Base-by-base conservation (phyloP, 2,797 vertebrate species). In the Emydoidea blandingii region DNA sequence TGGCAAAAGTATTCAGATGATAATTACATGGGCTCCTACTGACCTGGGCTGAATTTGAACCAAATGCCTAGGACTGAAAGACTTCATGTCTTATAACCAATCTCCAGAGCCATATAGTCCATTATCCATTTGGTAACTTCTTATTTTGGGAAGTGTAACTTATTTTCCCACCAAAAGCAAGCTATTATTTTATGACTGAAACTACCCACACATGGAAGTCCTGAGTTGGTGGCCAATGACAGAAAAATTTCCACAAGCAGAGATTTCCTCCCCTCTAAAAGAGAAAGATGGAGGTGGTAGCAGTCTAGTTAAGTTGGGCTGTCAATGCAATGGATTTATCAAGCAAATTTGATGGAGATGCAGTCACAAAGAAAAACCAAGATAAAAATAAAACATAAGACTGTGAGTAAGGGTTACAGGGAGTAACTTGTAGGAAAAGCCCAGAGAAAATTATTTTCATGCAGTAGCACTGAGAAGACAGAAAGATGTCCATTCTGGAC, bases 1-100 rank as follows among this genome's bases (percentile, higher is more conserved):
- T 31, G 52, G 18, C 8, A 1, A 23, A 49, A 68, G 14, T 50
- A 49, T 1, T 6, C 2, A 80, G 0, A 1, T 31, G 25, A 12
- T 37, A 8, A 37, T 89, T 74, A 81, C 79, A 11, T 41, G 21
- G n/a, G 29, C 15, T 76, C 9, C 12, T 52, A 23, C 4, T 10
- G 19, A 25, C 23, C 65, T 44, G 1, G 83, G 3, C 7, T 50
- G 54, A 88, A 81, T 29, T 72, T 62, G 83, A 92, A 89, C 2
- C 27, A 12, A 29, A 8, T 41, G 47, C 27, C 50, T 83, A 85
- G 34, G 7, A 34, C 2, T 4, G 16, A 31, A 74, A 79, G 68
- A 16, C 16, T 78, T 49, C 90, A 83, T 34, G 29, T 3, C 1
- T 2, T 50, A 3, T 29, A 74, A 59, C 2, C 47, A 65, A 34